Base-by-base conservation (phyloP, 2,888 invertebrate genomes). In the Synergus itoensis region DNA sequence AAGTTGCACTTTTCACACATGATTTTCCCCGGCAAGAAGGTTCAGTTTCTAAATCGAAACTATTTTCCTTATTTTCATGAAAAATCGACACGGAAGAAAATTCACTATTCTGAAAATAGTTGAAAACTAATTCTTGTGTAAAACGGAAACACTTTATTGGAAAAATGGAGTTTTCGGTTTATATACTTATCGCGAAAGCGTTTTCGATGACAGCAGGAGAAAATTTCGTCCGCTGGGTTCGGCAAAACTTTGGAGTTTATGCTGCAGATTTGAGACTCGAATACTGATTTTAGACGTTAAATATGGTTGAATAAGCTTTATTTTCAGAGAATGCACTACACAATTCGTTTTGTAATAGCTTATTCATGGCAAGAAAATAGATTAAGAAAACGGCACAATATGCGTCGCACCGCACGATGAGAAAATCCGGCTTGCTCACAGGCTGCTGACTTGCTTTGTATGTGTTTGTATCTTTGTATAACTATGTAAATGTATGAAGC, bases 151-250 rank as follows among this genome's bases (percentile, higher is more conserved):
- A 43, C 41, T n/a, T 3, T 1, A 65, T 21, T 36, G 36, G 1
- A 65, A 65, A 65, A n/a, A 8, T 41, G 5, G n/a, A 65, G 4
- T 21, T 41, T 41, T 65, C 18, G 8, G 1, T 21, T 69, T 28
- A 21, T 28, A 21, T 28, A 28, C 28, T 28, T 28, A 28, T 45
- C 21, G 16, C 43, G 8, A 43, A 43, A 12, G 43, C 28, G 14
- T 48, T 69, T 69, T 69, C 69, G 69, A 48, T 69, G 69, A 69
- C 69, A 69, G 69, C 69, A 69, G 69, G 8, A 69, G 36, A 45
- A 48, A 48, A 28, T 48, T 45, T 69, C 69, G 28, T 48, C 36
- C 69, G 69, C 48, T 69, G 28, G 21, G 48, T 69, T 69, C 69
- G 69, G 69, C 48, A 48, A 9, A 57, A 57, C 36, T 48, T 69